These are phyloP conservation scores for Augochlora pura DNA, from an alignment of 1,140 invertebrate species.

Conservation along the genomic window DNA sequence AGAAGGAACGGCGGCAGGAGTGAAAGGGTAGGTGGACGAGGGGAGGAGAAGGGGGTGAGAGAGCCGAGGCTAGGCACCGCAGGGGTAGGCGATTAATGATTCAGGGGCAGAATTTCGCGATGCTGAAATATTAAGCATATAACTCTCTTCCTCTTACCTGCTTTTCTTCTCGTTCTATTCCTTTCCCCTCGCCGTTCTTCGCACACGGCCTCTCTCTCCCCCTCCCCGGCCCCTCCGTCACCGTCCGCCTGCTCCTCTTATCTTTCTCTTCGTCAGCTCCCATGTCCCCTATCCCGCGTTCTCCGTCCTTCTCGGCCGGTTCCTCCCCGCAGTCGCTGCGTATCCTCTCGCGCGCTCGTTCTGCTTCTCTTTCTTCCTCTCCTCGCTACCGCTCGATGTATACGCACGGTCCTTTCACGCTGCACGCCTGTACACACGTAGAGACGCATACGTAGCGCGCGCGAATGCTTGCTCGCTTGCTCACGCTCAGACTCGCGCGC, in stretches of 20 bases:
- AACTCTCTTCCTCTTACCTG: slow-evolving; percentile 68
- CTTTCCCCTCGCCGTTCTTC: slow-evolving; percentile 30
- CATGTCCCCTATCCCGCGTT: background rate
- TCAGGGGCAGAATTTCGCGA: slow-evolving; percentile 77
- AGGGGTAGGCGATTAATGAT: slow-evolving; percentile 73
- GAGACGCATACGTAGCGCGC: slow-evolving; percentile 14
- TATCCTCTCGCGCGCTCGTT: slow-evolving; percentile 45
- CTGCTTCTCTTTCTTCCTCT: slow-evolving; percentile 26
- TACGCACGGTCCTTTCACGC: slow-evolving; percentile 58
- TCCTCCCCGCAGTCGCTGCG: slow-evolving; percentile 38
- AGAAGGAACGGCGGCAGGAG: slow-evolving; percentile 24
- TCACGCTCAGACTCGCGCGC: slow-evolving; percentile 60
- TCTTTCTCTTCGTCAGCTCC: slow-evolving; percentile 40
- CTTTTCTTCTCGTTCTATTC: slow-evolving; percentile 59
- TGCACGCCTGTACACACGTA: slow-evolving; percentile 30
- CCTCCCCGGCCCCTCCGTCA: too few relatives aligned
- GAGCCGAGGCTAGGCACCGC: slow-evolving; percentile 61
- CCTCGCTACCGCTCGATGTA: slow-evolving; percentile 44
- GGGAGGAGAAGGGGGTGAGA: slow-evolving; percentile 7
- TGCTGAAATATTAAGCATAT: slow-evolving; percentile 76
- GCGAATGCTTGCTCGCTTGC: slow-evolving; percentile 4
- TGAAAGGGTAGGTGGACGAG: slow-evolving; percentile 16
- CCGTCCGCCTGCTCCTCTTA: background rate
- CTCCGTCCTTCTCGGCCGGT: slow-evolving; percentile 29
- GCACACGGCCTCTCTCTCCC: slow-evolving; percentile 41